Evolutionary conservation across 2,113 vertebrate species (phyloP), one percentile per base, ranked within the genome.

Genomic region (Pelmatolapia mariae): DNA sequence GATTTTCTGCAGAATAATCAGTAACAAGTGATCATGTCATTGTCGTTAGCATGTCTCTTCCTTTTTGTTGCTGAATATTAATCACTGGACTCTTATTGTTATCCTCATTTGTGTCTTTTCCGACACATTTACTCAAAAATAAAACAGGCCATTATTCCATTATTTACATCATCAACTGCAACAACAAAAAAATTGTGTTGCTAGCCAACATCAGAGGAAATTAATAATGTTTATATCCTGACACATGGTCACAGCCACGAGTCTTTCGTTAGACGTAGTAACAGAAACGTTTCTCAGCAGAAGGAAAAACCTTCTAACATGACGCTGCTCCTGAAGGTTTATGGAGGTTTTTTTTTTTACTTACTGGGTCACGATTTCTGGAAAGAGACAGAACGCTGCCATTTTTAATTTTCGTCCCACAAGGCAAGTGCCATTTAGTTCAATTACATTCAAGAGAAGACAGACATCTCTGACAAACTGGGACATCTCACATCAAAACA

Each of bases 181-280:
- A 73, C 38, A 16, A 16, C 1, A 63, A 63, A n/a, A 10, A 22
- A 71, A 15, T 3, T 3, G n/a, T 43, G 66, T 16, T 16, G 38
- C 38, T 71, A 24, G 66, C 40, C 10, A 45, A 73, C 5, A 26
- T 26, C n/a, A 26, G 38, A 73, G 4, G 38, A 73, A 68, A 8
- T 7, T 1, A 38, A 38, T 1, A 68, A 73, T 16, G 8, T 10
- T 16, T 45, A 7, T 38, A 10, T 45, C 66, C 66, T 7, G 38
- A 26, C 19, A 68, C 63, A 13, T 38, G 33, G 19, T 36, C 63
- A 68, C 63, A 40, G 57, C 26, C 57, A 33, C 9, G 16, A 4
- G n/a, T 10, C 15, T 26, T 40, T 26, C 0, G 8, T 26, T 0
- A 73, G 68, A 73, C 5, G 0, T 6, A 71, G 38, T 10, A 68